A percentile compares a stretch with the other conserved stretches of the same genome.
phyloP scores from a whole-genome alignment of 2,888 invertebrate species.

The Drosophila hamatofila region DNA sequence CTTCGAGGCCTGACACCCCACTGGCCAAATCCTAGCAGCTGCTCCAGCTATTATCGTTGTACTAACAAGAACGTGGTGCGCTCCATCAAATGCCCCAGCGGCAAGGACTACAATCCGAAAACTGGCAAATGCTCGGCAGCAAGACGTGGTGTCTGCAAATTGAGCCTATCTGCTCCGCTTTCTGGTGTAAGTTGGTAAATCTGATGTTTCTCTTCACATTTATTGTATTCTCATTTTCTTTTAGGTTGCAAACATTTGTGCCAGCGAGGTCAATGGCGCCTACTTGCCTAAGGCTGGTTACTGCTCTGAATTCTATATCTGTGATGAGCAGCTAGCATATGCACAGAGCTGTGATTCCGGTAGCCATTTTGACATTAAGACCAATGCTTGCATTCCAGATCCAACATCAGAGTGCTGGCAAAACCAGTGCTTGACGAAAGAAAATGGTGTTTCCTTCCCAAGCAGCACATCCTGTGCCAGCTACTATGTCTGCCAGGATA shows the following conservation, averaged over 20 bases:
- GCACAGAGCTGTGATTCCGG: conserved; percentile 69
- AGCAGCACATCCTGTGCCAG: conserved; percentile 53
- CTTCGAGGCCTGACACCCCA: conserved; percentile 65
- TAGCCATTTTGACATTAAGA: conserved; percentile 60
- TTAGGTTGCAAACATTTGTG: conserved; percentile 62
- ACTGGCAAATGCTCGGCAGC: conserved; percentile 70
- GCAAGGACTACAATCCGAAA: conserved; percentile 73
- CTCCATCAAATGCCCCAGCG: conserved; percentile 68
- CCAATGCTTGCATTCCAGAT: conserved; percentile 66
- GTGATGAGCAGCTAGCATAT: conserved; percentile 67
- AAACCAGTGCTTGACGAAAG: conserved; percentile 62
- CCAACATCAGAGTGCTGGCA: conserved; percentile 65
- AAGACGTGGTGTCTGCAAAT: conserved; percentile 65
- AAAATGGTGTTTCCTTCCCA: conserved; percentile 39
- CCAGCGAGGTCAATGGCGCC: conserved; percentile 62
- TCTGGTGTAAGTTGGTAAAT: conserved; percentile 36
- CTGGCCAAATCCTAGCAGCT: conserved; percentile 77
- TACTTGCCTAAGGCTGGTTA: conserved; percentile 54
- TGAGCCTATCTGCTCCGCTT: conserved; percentile 64
- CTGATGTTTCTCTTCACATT: no score
- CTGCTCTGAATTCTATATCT: conserved; percentile 74
- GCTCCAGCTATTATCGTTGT: conserved; percentile 79
- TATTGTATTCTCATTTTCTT: not conserved
- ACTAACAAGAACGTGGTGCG: conserved; percentile 67
- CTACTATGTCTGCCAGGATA: conserved; percentile 64